Evolutionary conservation across 2,888 invertebrate species (phyloP), one percentile per base, ranked within the genome.

Genomic region (Drosophila quinaria): DNA sequence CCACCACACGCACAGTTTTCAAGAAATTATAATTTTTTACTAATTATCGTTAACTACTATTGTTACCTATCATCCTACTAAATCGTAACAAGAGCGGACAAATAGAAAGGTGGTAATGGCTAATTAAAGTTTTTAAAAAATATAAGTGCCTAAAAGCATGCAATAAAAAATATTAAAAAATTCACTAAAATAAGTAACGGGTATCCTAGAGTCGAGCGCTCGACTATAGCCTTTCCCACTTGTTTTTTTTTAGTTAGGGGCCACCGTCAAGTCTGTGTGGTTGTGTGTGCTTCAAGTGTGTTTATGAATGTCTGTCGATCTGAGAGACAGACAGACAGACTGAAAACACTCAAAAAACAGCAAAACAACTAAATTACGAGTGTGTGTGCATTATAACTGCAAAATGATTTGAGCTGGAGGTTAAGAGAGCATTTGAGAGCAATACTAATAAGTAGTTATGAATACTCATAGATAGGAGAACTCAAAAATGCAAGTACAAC

Each of bases 251-350:
- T 67, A 67, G 59, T 81, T 62, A 61, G 73, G 60, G 70, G 72
- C 59, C 66, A 69, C 54, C 51, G 51, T 64, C 74, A 71, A 71
- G 78, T 72, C 73, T 33, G n/a, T 58, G 13, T 42, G 35, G 35
- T 44, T 31, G 25, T 51, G 31, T 46, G 19, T 55, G 58, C 25
- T 31, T 55, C 42, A 49, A 25, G 52, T 50, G 47, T 61, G 61
- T 31, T 49, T 55, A 29, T 76, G 62, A 80, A 65, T 80, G 80
- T 62, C 76, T 80, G 77, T 52, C 61, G 70, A 61, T 25, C 49
- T 52, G 75, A 37, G 59, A 22, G 22, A 25, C 25, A 25, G 29
- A 29, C 29, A 29, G 1, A 29, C 29, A 29, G 1, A 6, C 29
- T 29, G 29, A 59, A 68, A 61, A 22, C 54, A 65, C 76, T 80